These are phyloP conservation scores for Coluber constrictor DNA, from an alignment of 2,797 vertebrate species.

Conservation along the genomic window DNA sequence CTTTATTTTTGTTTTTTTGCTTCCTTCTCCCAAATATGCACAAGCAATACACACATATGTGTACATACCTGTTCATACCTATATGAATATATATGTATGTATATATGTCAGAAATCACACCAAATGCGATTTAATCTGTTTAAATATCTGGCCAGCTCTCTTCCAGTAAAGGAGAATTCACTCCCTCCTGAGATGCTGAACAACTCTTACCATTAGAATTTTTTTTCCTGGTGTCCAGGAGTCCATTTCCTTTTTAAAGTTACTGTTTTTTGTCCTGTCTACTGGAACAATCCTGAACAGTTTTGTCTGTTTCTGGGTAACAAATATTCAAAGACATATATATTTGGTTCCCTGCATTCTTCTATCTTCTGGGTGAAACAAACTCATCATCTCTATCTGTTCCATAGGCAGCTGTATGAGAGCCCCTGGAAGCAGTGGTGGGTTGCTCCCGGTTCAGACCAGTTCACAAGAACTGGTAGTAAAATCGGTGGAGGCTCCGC, in stretches of 20 bases:
- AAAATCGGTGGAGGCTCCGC: too few species aligned
- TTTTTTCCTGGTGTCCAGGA: not conserved
- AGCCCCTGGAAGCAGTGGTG: not conserved
- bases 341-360: not conserved
- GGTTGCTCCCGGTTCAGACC: too few species aligned
- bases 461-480: too few species aligned
- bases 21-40: not conserved
- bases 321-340: not conserved
- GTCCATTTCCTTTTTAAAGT: not conserved
- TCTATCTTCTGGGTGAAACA: not conserved
- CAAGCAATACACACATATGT: not conserved
- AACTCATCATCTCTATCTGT: not conserved
- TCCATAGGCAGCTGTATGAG: not conserved
- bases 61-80: not conserved
- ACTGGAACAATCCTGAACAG: not conserved
- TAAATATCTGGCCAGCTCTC: not conserved
- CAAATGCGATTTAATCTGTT: not conserved
- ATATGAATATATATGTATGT: not conserved
- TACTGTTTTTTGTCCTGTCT: not conserved
- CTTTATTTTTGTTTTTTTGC: not conserved
- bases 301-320: not conserved
- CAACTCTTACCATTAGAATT: not conserved
- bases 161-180: not conserved
- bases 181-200: not conserved
- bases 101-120: not conserved